Evolutionary conservation across 2,888 invertebrate species (phyloP), one percentile per base, ranked within the genome.

Genomic region (Parnassius mnemosyne): DNA sequence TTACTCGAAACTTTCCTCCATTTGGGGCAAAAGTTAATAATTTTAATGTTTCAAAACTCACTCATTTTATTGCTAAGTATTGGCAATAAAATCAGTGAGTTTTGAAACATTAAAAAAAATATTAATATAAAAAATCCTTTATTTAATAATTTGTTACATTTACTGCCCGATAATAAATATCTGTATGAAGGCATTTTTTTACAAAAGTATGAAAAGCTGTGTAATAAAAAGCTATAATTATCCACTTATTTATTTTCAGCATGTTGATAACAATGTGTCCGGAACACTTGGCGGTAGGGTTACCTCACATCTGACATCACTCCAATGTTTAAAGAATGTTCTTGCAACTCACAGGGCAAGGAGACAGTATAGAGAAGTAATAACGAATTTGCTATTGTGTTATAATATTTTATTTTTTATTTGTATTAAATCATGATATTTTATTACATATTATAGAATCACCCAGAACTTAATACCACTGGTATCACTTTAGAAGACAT

Each of bases 401-500:
- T 52, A 11, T 20, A 10, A 52, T 3, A n/a, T 12, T 46, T n/a
- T 11, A 46, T n/a, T 46, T 46, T 3, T n/a, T 34, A 44, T 51
- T 46, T 66, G 3, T 20, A 11, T 67, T 50, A 50, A 34, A 57
- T 57, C 20, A 56, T 61, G 56, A 60, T 59, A 13, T 41, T 63
- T 50, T 25, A 60, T 34, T 16, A 53, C n/a, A 25, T 50, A 47
- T 89, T 89, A 10, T 76, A 95, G 94, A 92, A 93, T 73, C 94
- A 95, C 78, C 94, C 95, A 16, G 96, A 96, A 80, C 89, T 96
- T 58, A 95, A 95, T 73, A 96, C 95, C 12, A 93, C 94, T 70
- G 96, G 95, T 56, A 95, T 97, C 69, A 94, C 94, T 10, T 83
- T 97, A 59, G 93, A 95, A 50, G 90, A 90, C 46, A 84, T 91